Base-by-base conservation (phyloP, 1,140 invertebrate genomes). In the Calycopis cecrops region DNA sequence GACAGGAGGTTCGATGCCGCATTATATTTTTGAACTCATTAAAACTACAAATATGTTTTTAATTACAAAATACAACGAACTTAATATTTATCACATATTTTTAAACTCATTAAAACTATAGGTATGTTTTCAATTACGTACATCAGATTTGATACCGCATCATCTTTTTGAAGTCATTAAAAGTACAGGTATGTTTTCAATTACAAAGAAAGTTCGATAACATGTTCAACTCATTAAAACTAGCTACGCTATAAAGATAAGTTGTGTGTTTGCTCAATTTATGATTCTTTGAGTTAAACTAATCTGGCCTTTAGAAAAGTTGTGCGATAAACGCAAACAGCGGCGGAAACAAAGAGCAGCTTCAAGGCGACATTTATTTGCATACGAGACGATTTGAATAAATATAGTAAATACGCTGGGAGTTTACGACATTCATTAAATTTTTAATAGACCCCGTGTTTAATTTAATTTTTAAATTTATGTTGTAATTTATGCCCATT, bases 301-400 rank as follows among this genome's bases (percentile, higher is more conserved):
- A 75, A 78, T 81, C 67, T 66, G 58, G 59, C 60, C 57, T 58
- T 16, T 68, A 38, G 63, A 69, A 75, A 78, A 79, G 69, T 77
- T 73, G 40, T 50, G 62, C 62, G 59, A 75, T 80, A 76, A 76
- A 81, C 74, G 63, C 69, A 62, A 69, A 73, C 56, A 59, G 60
- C 55, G 63, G 59, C 58, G 62, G 65, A 67, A 71, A 76, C 69
- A 73, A 72, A 73, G 69, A 65, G 59, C 62, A 66, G 48, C 67
- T 78, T 76, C 73, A 74, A 73, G 65, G 67, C 69, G 66, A 72
- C 72, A 66, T 67, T 80, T 67, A 80, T 78, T 76, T 85, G 72
- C 76, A 77, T 78, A 55, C 69, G 70, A 73, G 71, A 72, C 71
- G 67, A 73, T 76, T 71, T 70, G 67, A 75, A 80, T 74, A 78